Base-by-base conservation (phyloP, 2,113 vertebrate species). In the Pseudorasbora parva region DNA sequence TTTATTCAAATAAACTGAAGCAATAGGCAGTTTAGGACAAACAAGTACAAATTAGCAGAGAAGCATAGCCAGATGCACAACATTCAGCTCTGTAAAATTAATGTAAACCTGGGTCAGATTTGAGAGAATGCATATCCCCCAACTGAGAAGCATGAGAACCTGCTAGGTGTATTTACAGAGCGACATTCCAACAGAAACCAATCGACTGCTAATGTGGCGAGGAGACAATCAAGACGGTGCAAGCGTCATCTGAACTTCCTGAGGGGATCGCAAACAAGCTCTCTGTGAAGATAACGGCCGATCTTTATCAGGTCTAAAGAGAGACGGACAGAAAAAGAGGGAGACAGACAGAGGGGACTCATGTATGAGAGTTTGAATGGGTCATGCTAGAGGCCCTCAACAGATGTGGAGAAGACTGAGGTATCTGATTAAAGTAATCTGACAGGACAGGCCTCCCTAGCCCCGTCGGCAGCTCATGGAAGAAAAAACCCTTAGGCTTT, bases 351-450 rank as follows among this genome's bases (percentile, higher is more conserved):
- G 47, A 51, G 45, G 51, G 72, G 59, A 45, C 59, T 79, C 12
- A 1, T 62, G 12, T 62, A 23, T 49, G 27, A 79, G 59, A 66
- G 56, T n/a, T 60, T 45, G 75, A 43, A 56, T 78, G 25, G 59
- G 59, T 79, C 74, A 57, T 27, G n/a, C 82, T n/a, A n/a, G 19
- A 71, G 56, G 66, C 66, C 51, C 30, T 71, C 57, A 54, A 54
- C 64, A 45, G 51, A 45, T 82, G 68, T 27, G 54, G 10, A 74
- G 51, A 86, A 78, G 86, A 83, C 85, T 56, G 62, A 89, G 88
- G 74, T 84, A 88, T 87, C 87, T 87, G 90, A 93, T 93, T 92
- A 94, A 91, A 88, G 89, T 91, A 92, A 93, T 93, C 92, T 88
- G 86, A 78, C 76, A 84, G 85, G 91, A 74, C 72, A 74, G 72